phyloP scores from a whole-genome alignment of 2,888 invertebrate species.

The Lydus trimaculatus region DNA sequence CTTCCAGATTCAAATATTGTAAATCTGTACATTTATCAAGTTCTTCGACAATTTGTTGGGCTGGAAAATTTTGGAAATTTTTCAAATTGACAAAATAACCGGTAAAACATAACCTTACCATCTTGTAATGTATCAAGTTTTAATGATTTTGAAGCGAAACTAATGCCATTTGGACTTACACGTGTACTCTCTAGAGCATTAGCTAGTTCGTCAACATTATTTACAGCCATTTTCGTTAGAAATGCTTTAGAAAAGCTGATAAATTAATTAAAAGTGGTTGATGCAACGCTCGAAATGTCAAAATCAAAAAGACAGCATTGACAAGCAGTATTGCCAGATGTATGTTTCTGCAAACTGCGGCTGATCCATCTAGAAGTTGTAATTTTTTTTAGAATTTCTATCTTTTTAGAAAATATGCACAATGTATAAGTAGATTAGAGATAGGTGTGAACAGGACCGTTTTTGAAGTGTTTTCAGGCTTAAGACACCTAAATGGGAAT shows the following conservation, averaged over 20 bases:
- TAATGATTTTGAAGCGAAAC: slow-evolving; percentile 80
- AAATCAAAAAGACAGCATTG: neutral
- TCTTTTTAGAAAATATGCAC: too few species aligned
- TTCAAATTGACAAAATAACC: neutral
- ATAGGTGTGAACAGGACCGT: too few species aligned
- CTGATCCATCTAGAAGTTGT: too few species aligned
- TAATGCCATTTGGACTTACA: slow-evolving; percentile 69
- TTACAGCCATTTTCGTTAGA: slow-evolving; percentile 30
- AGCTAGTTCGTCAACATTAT: slow-evolving; percentile 65
- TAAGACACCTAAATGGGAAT: too few species aligned
- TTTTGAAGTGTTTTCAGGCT: too few species aligned
- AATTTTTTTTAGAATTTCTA: too few species aligned
- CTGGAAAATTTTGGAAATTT: slow-evolving; percentile 59
- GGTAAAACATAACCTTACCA: slow-evolving; percentile 65
- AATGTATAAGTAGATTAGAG: too few species aligned
- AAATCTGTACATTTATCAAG: slow-evolving; percentile 75
- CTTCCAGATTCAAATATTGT: slow-evolving; percentile 82
- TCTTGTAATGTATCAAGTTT: slow-evolving; percentile 81
- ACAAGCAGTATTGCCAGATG: neutral
- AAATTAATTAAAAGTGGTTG: neutral
- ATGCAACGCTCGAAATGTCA: neutral
- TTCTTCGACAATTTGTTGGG: slow-evolving; percentile 76
- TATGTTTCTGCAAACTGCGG: too few species aligned
- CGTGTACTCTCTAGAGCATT: slow-evolving; percentile 61
- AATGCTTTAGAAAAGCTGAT: neutral